Evolutionary conservation across 2,888 invertebrate genomes (phyloP), one percentile per base, ranked within the genome.

Genomic region (Drosophila sordidula): DNA sequence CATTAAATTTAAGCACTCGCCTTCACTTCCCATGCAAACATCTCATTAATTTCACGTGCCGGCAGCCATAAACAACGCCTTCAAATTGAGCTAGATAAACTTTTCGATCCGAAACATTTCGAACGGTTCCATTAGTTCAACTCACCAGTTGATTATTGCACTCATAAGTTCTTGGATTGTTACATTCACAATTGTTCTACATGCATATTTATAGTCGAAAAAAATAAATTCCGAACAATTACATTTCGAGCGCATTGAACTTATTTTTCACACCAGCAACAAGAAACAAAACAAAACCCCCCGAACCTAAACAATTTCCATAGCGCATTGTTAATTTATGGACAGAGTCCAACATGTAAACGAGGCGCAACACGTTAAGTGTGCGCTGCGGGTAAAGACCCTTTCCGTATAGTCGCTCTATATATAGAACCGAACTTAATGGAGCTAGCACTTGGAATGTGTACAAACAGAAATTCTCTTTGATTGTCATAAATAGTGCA

Each of bases 1-100:
- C 87, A 84, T 88, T 83, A 75, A 83, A 83, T 75, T 83, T 67
- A 82, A 86, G 84, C 87, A 72, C 71, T 86, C 68, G 61, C 87
- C 89, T 72, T 86, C 77, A 76, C 67, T 82, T 70, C 72, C 50
- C 45, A 88, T 57, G 59, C 77, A 84, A 86, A 84, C 89, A 88
- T 69, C 68, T 56, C 83, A 86, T 86, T 77, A 82, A 82, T 86
- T 87, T 84, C 70, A 72, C 70, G 68, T 84, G 75, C 70, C 66
- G 57, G 51, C 59, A 64, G 55, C 56, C 56, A 65, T 85, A 80
- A 80, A 82, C 79, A 85, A 68, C n/a, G 38, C 34, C 55, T 47
- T 59, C 51, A 54, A 55, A 16, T 38, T 34, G 14, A 50, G 26
- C 34, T 29, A 12, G 45, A 56, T 46, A 62, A 70, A 57, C 58